Evolutionary conservation across 2,888 invertebrate species (phyloP).

Genomic region (Pristionchus mayeri): DNA sequence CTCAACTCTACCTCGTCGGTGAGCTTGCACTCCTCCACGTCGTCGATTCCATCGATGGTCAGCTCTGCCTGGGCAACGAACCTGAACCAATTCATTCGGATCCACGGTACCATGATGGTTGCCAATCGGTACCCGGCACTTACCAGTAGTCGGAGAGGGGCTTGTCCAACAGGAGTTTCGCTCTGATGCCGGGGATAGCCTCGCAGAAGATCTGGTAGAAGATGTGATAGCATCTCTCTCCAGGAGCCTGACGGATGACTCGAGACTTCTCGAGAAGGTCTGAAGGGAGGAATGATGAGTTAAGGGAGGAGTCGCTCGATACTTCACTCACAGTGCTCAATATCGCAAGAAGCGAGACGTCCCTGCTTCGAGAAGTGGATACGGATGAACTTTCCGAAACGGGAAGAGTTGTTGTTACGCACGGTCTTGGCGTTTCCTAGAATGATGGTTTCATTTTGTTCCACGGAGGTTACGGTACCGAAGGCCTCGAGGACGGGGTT

Average conservation of each 20-base stretch:
- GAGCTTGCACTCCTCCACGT: conserved; percentile 87
- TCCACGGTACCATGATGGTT: not conserved
- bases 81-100: conserved; percentile 54
- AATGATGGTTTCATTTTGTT: too few relatives aligned
- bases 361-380: conserved; percentile 99
- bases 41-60: conserved; percentile 93
- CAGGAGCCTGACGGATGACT: conserved; percentile 98
- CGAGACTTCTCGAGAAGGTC: conserved; percentile 99
- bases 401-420: conserved; percentile 99
- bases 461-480: conserved; percentile 83
- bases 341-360: conserved; percentile 99
- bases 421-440: conserved; percentile 97
- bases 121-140: not conserved
- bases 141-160: conserved; percentile 67
- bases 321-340: conserved; percentile 97
- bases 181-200: conserved; percentile 61
- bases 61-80: conserved; percentile 95
- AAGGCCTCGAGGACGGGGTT: conserved; percentile 99
- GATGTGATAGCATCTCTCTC: conserved; percentile 99
- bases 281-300: conserved; percentile 79
- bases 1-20: conserved; percentile 78
- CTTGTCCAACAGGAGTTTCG: conserved; percentile 67
- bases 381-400: conserved; percentile 99
- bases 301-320: too few relatives aligned
- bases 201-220: conserved; percentile 91